Base-by-base conservation (phyloP, 2,113 vertebrate genomes). In the Epinephelus cyanopodus region DNA sequence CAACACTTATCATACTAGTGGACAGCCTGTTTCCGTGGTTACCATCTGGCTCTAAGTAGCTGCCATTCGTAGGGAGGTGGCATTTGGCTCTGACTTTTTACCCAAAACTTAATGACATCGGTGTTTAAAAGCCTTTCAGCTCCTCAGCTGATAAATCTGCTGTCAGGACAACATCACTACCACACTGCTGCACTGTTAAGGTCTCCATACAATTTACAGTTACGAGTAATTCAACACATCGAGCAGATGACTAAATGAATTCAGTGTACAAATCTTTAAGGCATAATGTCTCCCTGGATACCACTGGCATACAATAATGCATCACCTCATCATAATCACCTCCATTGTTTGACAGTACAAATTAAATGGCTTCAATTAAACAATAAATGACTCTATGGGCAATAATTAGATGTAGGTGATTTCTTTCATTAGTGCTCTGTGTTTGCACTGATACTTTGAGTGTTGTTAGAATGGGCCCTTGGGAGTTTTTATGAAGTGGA, bases 341-440 rank as follows among this genome's bases (percentile, higher is more conserved):
- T 58, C 57, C 37, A 47, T 56, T 58, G 48, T 73, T 52, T 77
- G 56, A 74, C 50, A 64, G 21, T 69, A 66, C 50, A 48, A 56
- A 60, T 33, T 52, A 48, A 86, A 67, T 72, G 47, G 15, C 33
- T 67, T 71, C 37, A 68, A 53, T 66, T 83, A 66, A 71, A 56
- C 39, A 61, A 54, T 53, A 27, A 52, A 74, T 79, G 7, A 33
- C 47, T 77, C 48, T 6, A 48, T 72, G 47, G 7, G 18, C 33
- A 68, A 37, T 52, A 66, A 54, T 74, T 76, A 73, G 60, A 62
- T 67, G 80, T 42, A 15, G 53, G 27, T 67, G 39, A 72, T 71
- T 76, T 77, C 33, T 67, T 58, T 74, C 45, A 54, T 60, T 77
- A 27, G 13, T 74, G 53, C 39, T 68, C 12, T 15, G 0, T 53